Base-by-base conservation (phyloP, 2,797 vertebrate genomes). In the Sebastes cheni region DNA sequence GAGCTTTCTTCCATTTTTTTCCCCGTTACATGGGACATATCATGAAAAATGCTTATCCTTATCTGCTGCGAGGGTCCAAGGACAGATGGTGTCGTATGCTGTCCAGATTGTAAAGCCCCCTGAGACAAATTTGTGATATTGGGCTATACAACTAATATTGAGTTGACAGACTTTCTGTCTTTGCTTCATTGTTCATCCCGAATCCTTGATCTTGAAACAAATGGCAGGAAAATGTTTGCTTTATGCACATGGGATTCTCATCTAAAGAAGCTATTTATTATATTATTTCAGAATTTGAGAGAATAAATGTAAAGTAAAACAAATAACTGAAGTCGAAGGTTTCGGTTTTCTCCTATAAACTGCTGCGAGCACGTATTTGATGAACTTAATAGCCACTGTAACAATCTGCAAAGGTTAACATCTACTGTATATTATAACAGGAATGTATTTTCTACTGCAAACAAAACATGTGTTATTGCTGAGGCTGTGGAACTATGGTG, bases 11-110 rank as follows among this genome's bases (percentile, higher is more conserved):
- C 42, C 42, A 18, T 18, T 46, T 46, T 0, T 46, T 46, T 46
- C 42, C 42, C 42, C 42, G 14, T 46, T 46, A 46, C 6, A 46
- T 46, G 42, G 42, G 42, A 46, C 1, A 18, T 18, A 18, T 42
- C 39, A 42, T 46, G 6, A 46, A 46, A 18, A 46, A 16, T 46
- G 14, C 14, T 46, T 16, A 46, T 46, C 0, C 42, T 46, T 16
- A 46, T 18, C 14, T 46, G 14, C 0, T 46, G 42, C 6, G 2
- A 46, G 42, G 0, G 42, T 46, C 42, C 6, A 0, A 46, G 42
- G 42, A 18, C 42, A 18, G 42, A 46, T 16, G 42, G 42, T 46
- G 42, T 46, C 42, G 14, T 7, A 46, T 16, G 42, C 3, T 46
- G 42, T 18, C 6, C 42, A 46, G 42, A 46, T 46, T 46, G 42